Evolutionary conservation across 2,888 invertebrate genomes (phyloP).

Genomic region (Trisateles emortualis): DNA sequence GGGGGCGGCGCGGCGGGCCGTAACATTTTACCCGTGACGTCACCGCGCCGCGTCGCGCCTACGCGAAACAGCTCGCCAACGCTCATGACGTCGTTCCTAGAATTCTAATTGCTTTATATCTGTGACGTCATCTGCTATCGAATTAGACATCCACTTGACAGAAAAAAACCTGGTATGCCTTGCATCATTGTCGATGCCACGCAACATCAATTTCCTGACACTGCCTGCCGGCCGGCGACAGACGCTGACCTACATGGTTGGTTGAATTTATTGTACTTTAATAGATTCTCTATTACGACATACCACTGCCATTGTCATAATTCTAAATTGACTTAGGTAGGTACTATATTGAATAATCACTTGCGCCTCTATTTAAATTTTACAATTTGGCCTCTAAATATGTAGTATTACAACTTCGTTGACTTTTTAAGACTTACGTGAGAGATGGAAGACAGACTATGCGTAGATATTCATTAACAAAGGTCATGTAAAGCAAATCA

Average conservation of each 20-base stretch:
- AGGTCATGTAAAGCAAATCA: constrained; percentile 4
- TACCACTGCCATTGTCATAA: constrained; percentile 14
- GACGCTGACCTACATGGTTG: constrained; percentile 65
- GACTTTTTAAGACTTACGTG: background rate
- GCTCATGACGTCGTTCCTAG: constrained; percentile 72
- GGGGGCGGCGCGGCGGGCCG: constrained; percentile 54
- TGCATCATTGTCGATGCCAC: constrained; percentile 63
- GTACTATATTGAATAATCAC: constrained; percentile 6
- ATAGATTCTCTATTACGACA: constrained; percentile 29
- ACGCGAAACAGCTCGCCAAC: constrained; percentile 68
- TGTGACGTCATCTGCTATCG: constrained; percentile 68
- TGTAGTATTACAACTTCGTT: background rate
- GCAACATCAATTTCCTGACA: constrained; percentile 68
- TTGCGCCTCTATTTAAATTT: constrained; percentile 3
- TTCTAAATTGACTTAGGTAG: constrained; percentile 19
- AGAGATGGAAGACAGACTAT: too few relatives aligned
- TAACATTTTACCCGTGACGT: constrained; percentile 80
- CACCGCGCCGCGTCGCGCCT: constrained; percentile 73
- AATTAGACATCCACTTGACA: constrained; percentile 49
- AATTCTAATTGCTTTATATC: constrained; percentile 57
- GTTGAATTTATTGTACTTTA: constrained; percentile 57
- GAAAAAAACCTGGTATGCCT: constrained; percentile 56
- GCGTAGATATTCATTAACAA: background rate
- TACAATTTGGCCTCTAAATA: background rate
- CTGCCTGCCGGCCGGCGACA: constrained; percentile 26